Evolutionary conservation across 2,797 vertebrate genomes (phyloP).

Genomic region (Acanthurus lineatus): DNA sequence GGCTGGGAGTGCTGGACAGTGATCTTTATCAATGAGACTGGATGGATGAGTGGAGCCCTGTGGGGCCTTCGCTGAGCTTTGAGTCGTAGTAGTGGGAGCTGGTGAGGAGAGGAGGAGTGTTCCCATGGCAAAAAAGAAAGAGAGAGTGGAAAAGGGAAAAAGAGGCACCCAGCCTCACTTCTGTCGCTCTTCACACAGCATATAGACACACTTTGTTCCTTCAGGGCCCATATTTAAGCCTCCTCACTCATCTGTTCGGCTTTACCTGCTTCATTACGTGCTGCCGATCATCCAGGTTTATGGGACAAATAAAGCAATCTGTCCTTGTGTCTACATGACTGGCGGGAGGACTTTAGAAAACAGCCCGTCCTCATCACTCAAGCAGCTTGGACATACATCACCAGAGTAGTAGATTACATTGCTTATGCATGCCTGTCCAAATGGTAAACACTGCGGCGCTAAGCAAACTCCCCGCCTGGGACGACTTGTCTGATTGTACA

Average conservation of each 20-base stretch:
- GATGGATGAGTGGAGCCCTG: slow-evolving; percentile 61
- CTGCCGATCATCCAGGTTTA: slow-evolving; percentile 54
- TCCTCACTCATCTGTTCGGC: slow-evolving; percentile 43
- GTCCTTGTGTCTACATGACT: slow-evolving; percentile 51
- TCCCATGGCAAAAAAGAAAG: slow-evolving; percentile 22
- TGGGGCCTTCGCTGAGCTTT: slow-evolving; percentile 41
- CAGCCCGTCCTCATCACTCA: slow-evolving; percentile 45
- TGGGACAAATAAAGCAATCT: slow-evolving; percentile 65
- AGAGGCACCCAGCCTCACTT: background rate
- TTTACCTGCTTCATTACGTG: slow-evolving; percentile 67
- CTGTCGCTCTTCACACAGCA: slow-evolving; percentile 14
- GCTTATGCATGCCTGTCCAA: slow-evolving; percentile 60
- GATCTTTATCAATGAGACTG: slow-evolving; percentile 73
- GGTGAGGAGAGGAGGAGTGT: background rate
- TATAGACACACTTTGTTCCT: slow-evolving; percentile 34
- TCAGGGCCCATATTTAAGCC: slow-evolving; percentile 25
- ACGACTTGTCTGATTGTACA: slow-evolving; percentile 37
- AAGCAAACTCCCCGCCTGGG: slow-evolving; percentile 53
- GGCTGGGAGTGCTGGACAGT: slow-evolving; percentile 63
- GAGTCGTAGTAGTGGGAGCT: slow-evolving; percentile 20
- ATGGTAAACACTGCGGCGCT: slow-evolving; percentile 56
- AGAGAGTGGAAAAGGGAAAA: slow-evolving; percentile 8
- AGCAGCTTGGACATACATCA: slow-evolving; percentile 57
- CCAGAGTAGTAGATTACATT: slow-evolving; percentile 62
- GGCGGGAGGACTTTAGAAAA: slow-evolving; percentile 37